Evolutionary conservation across 2,797 vertebrate species (phyloP).

Genomic region (Gambusia yucatana): DNA sequence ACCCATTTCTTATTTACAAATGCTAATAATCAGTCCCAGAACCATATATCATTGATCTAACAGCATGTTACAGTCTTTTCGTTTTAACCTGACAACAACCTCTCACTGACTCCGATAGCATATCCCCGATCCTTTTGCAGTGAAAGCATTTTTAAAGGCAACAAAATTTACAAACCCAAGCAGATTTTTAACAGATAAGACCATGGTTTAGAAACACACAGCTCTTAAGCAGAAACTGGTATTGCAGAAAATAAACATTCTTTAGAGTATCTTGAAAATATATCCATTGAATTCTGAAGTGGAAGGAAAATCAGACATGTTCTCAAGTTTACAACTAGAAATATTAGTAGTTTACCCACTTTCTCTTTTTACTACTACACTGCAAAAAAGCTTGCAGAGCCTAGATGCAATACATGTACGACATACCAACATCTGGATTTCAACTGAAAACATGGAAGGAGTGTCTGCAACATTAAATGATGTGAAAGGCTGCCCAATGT

Average conservation of each 20-base stretch:
- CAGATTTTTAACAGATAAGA: slow-evolving; percentile 5
- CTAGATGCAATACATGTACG: not conserved
- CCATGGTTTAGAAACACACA: not conserved
- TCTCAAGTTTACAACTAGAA: not conserved
- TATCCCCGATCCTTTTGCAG: not conserved
- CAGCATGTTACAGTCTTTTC: not conserved
- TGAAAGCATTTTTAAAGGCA: not conserved
- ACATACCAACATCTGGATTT: not conserved
- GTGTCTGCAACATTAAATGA: not conserved
- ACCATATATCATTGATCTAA: slow-evolving; percentile 24
- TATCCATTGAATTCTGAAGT: not conserved
- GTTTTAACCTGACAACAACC: slow-evolving; percentile 5
- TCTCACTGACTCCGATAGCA: slow-evolving; percentile 7
- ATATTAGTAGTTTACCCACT: not conserved
- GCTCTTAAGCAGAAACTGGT: not conserved
- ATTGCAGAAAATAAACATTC: not conserved
- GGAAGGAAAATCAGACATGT: not conserved
- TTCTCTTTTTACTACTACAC: not conserved
- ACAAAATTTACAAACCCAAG: slow-evolving; percentile 14
- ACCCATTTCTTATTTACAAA: slow-evolving; percentile 10
- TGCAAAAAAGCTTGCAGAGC: not conserved
- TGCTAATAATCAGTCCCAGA: slow-evolving; percentile 13
- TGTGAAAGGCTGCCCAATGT: not conserved
- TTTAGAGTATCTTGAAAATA: not conserved
- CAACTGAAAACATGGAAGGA: not conserved